Evolutionary conservation across 2,797 vertebrate genomes (phyloP).

Genomic region (Dicrostonyx torquatus): DNA sequence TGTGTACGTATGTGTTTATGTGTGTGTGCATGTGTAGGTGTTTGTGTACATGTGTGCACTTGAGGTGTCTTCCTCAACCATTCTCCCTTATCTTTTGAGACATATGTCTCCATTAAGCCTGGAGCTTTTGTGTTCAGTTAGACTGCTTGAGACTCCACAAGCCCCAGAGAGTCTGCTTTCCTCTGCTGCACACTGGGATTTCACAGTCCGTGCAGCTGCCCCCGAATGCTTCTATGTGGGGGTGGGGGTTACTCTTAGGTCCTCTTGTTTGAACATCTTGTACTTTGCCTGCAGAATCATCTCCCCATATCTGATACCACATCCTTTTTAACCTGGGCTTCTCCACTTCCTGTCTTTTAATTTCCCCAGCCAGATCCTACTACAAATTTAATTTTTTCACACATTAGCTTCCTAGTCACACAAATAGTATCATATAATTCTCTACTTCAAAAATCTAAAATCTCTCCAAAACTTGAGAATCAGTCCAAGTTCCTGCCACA

Average conservation of each 20-base stretch:
- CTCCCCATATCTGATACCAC: neutral
- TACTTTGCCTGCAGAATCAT: neutral
- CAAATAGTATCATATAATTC: neutral
- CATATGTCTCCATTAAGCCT: neutral
- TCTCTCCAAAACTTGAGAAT: neutral
- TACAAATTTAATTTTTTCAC: neutral
- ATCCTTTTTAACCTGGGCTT: neutral
- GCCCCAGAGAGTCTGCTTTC: neutral
- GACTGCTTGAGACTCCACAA: neutral
- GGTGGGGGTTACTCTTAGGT: neutral
- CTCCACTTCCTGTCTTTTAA: neutral
- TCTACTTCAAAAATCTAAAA: slow-evolving; percentile 1
- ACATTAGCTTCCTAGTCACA: neutral
- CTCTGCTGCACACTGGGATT: neutral
- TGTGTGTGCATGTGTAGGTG: neutral
- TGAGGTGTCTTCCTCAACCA: neutral
- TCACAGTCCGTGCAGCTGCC: neutral
- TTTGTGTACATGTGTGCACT: neutral
- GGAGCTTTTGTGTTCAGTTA: neutral
- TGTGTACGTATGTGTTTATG: neutral
- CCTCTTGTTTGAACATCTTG: neutral
- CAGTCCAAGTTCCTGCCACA: neutral
- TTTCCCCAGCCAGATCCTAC: neutral
- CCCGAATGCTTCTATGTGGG: neutral
- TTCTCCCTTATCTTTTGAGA: neutral